Evolutionary conservation across 2,888 invertebrate genomes (phyloP).

Genomic region (Gymnocheta viridis): DNA sequence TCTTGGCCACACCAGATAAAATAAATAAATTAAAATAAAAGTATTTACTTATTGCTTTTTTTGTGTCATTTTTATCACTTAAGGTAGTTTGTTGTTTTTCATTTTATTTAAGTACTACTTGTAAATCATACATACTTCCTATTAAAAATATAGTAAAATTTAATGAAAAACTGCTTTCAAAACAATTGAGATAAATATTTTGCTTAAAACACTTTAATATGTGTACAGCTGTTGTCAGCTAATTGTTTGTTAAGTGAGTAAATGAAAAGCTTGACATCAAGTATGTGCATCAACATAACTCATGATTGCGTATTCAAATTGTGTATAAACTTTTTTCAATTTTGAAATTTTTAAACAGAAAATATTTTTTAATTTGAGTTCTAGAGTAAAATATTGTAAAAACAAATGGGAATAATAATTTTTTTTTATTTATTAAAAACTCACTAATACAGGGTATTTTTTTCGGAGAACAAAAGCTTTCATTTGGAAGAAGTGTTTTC

Average conservation of each 20-base stretch:
- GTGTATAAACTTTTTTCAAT: no score
- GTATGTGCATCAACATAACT: no score
- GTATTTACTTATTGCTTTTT: conserved; percentile 5
- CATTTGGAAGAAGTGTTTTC: no score
- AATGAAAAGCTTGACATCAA: conserved; percentile 4
- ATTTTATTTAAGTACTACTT: neutral
- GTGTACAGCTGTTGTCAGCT: conserved; percentile 15
- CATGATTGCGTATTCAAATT: no score
- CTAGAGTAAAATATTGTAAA: no score
- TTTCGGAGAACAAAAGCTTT: no score
- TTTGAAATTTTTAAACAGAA: no score
- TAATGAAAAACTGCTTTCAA: neutral
- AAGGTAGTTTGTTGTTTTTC: neutral
- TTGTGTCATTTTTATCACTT: conserved; percentile 2
- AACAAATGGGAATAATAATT: no score
- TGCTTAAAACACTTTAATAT: neutral
- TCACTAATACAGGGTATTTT: no score
- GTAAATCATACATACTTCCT: neutral
- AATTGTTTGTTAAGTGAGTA: neutral
- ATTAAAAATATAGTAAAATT: neutral
- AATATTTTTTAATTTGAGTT: no score
- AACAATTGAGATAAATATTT: neutral
- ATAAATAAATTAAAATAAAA: conserved; percentile 9
- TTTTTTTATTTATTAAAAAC: no score
- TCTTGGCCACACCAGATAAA: neutral